Conservation (phyloP, 2,888 invertebrate species). For the Brachyptera risi region DNA sequence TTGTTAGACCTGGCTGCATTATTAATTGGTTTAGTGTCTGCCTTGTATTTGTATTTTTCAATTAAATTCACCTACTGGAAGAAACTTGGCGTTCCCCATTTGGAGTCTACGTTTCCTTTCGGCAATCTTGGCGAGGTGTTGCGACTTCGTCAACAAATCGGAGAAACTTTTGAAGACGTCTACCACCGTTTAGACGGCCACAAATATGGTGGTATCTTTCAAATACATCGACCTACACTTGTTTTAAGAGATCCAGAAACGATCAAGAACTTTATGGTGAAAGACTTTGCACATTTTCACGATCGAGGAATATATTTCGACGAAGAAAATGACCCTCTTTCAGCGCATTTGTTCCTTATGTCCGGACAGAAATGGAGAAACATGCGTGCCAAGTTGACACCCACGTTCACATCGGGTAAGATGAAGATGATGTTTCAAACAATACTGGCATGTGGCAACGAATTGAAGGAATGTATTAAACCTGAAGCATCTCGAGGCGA, state of each 20-base stretch:
- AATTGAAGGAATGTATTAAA: slow-evolving; percentile 49
- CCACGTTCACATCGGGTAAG: slow-evolving; percentile 63
- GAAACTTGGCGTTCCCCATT: not conserved
- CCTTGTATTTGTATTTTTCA: not conserved
- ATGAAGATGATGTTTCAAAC: slow-evolving; percentile 60
- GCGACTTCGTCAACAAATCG: not conserved
- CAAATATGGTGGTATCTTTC: slow-evolving; percentile 7
- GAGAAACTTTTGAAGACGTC: not conserved
- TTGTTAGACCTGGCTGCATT: not conserved
- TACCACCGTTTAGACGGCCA: not conserved
- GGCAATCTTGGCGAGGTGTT: slow-evolving; percentile 53
- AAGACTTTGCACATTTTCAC: not conserved
- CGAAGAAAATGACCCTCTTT: slow-evolving; percentile 56
- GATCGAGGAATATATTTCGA: slow-evolving; percentile 49
- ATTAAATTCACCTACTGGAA: not conserved
- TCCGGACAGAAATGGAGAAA: slow-evolving; percentile 59
- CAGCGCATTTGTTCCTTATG: slow-evolving; percentile 56
- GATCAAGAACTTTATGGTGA: not conserved
- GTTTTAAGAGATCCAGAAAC: not conserved
- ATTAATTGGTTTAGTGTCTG: not conserved
- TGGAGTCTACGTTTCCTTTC: slow-evolving; percentile 54
- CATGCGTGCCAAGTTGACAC: slow-evolving; percentile 59
- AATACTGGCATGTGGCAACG: slow-evolving; percentile 53
- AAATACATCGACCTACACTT: not conserved
- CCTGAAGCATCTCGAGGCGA: slow-evolving; percentile 40